These are phyloP conservation scores for Hipposideros armiger DNA, from an alignment of 2,113 vertebrate genomes.

Conservation along the genomic window DNA sequence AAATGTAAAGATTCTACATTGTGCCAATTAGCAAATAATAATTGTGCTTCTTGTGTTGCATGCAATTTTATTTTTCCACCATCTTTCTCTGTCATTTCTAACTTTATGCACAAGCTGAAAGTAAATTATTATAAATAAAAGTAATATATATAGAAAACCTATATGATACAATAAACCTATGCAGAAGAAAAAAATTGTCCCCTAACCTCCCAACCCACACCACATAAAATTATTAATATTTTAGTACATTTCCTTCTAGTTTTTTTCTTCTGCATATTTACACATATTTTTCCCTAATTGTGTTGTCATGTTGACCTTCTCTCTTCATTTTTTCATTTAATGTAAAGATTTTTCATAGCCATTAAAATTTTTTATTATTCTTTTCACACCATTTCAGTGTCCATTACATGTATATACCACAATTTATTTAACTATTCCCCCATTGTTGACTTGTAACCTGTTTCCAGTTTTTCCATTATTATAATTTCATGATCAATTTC, in stretches of 20 bases:
- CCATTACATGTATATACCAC: not conserved
- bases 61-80: not conserved
- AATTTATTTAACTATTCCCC: not conserved
- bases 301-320: not conserved
- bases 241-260: not conserved
- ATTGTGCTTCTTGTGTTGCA: not conserved
- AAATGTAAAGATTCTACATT: conserved; percentile 25
- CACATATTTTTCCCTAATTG: not conserved
- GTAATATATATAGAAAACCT: not conserved
- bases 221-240: not conserved
- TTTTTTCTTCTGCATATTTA: not conserved
- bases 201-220: not conserved
- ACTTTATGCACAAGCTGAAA: conserved; percentile 19
- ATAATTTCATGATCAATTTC: not conserved
- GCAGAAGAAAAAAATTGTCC: not conserved
- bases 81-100: not conserved
- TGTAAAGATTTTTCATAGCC: not conserved
- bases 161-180: not conserved
- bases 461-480: not conserved
- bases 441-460: not conserved
- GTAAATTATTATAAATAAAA: not conserved
- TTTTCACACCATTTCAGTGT: not conserved
- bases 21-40: not conserved
- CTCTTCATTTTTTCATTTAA: not conserved
- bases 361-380: conserved; percentile 13